Evolutionary conservation across 35 echinoderm and acorn worm genomes (phyloP).

Genomic region (Amphiura filiformis): DNA sequence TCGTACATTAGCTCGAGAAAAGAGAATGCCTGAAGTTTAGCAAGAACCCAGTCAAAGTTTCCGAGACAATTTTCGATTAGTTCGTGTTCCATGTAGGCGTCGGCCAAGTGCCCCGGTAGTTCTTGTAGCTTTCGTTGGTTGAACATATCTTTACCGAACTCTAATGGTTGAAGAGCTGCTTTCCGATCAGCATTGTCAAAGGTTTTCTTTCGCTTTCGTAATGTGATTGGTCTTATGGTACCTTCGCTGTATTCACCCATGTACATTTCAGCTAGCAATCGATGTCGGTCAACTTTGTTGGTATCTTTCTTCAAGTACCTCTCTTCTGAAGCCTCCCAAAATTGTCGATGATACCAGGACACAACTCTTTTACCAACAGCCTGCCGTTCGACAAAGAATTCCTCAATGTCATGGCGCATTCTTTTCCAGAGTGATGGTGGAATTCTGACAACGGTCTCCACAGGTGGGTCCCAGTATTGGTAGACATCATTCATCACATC

Average conservation of each 20-base stretch:
- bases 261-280: slow-evolving; percentile 61
- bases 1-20: slow-evolving; percentile 73
- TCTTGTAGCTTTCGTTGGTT: slow-evolving; percentile 73
- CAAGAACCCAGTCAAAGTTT: slow-evolving; percentile 68
- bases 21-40: slow-evolving; percentile 55
- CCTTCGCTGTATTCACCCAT: slow-evolving; percentile 65
- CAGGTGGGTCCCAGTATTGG: not conserved
- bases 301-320: slow-evolving; percentile 39
- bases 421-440: slow-evolving; percentile 82
- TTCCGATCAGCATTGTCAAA: slow-evolving; percentile 60
- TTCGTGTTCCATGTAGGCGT: slow-evolving; percentile 11
- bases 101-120: slow-evolving; percentile 57
- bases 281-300: slow-evolving; percentile 15
- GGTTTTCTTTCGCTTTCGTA: slow-evolving; percentile 33
- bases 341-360: slow-evolving; percentile 89
- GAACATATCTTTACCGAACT: slow-evolving; percentile 43
- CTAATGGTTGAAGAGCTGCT: slow-evolving; percentile 72
- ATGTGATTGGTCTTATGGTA: slow-evolving; percentile 44
- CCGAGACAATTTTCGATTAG: slow-evolving; percentile 41
- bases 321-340: slow-evolving; percentile 58
- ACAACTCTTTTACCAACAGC: slow-evolving; percentile 78
- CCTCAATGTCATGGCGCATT: slow-evolving; percentile 54
- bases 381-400: slow-evolving; percentile 66
- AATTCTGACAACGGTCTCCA: slow-evolving; percentile 61
- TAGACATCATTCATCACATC: too few relatives aligned